phyloP scores from a whole-genome alignment of 2,888 invertebrate species.

The Galeruca laticollis region DNA sequence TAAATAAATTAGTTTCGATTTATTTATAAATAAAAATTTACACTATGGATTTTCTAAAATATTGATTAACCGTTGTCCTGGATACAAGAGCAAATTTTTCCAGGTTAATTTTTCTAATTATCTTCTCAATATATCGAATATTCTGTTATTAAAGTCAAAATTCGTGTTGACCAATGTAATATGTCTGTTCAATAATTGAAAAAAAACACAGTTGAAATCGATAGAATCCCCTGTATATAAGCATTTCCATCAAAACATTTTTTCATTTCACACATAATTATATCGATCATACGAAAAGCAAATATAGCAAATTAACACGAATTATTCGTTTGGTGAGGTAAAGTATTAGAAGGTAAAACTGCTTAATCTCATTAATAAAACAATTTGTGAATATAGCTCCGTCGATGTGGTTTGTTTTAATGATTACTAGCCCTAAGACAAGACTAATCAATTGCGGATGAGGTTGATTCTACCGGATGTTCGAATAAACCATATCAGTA shows the following conservation, averaged over 20 bases:
- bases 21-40: too few relatives aligned
- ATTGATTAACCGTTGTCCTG: too few relatives aligned
- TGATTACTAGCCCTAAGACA: constrained; percentile 28
- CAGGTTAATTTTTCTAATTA: too few relatives aligned
- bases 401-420: constrained; percentile 6
- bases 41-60: too few relatives aligned
- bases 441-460: constrained; percentile 40
- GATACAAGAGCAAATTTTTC: too few relatives aligned
- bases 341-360: not conserved
- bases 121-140: too few relatives aligned
- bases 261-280: constrained; percentile 5
- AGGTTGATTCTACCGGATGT: constrained; percentile 48
- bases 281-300: not conserved
- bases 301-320: constrained; percentile 13
- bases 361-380: not conserved
- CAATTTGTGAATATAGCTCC: not conserved
- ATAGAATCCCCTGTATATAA: not conserved
- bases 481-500: constrained; percentile 38
- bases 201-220: not conserved
- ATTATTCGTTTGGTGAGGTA: not conserved
- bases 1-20: too few relatives aligned
- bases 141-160: too few relatives aligned
- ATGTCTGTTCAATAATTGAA: too few relatives aligned
- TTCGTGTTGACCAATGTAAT: too few relatives aligned
- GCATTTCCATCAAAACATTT: not conserved